phyloP scores from a whole-genome alignment of 2,797 vertebrate species.

The Gallirallus australis region DNA sequence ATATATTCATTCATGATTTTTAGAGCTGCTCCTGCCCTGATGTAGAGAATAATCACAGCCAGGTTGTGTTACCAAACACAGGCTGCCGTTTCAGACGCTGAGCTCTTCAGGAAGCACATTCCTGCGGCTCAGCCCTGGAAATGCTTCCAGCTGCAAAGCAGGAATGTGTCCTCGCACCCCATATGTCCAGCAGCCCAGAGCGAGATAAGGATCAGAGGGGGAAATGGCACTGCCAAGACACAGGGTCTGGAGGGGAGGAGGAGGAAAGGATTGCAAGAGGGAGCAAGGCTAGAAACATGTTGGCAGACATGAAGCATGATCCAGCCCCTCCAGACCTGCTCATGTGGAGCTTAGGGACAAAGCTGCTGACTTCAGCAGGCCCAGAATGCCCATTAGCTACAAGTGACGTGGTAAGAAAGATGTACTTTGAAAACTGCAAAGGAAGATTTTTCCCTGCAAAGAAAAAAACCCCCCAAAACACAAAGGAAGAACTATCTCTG shows the following conservation, averaged over 20 bases:
- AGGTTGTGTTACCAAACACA: not conserved
- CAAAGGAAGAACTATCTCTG: not conserved
- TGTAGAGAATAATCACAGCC: not conserved
- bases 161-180: rapidly evolving
- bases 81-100: rapidly evolving
- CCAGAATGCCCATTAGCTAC: not conserved
- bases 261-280: not conserved
- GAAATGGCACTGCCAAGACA: not conserved
- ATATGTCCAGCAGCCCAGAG: not conserved
- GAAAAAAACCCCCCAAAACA: too few species aligned
- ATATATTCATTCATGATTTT: not conserved
- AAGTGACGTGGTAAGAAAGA: not conserved
- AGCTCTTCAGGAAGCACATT: not conserved
- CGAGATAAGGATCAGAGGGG: not conserved
- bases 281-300: not conserved
- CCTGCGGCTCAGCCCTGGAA: not conserved
- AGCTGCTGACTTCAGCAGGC: not conserved
- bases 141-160: not conserved
- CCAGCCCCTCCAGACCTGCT: not conserved
- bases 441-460: not conserved
- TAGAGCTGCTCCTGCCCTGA: not conserved
- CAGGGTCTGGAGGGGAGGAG: not conserved
- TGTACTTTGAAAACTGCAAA: not conserved
- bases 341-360: not conserved
- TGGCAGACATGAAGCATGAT: not conserved